Conservation (phyloP, 2,888 invertebrate genomes). For the Cephus sareptanus region DNA sequence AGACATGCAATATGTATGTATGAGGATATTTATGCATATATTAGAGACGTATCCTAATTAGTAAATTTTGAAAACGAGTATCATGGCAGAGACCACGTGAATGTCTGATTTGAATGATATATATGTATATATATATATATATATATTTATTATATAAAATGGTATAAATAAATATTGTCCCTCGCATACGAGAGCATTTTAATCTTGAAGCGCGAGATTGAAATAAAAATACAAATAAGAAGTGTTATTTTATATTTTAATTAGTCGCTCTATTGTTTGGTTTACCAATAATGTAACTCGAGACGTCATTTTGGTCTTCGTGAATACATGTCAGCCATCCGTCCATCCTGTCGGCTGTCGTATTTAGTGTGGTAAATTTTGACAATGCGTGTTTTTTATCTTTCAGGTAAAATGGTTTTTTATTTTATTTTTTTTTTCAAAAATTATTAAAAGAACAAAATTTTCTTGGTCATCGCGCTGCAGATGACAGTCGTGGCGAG, state of each 20-base stretch:
- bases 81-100: not conserved
- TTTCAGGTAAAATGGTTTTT: not conserved
- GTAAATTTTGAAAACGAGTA: not conserved
- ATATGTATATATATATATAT: slow-evolving; percentile 23
- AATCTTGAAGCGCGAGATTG: not conserved
- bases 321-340: slow-evolving; percentile 48
- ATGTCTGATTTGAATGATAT: not conserved
- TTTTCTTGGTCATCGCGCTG: not conserved
- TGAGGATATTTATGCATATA: not conserved
- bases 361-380: not conserved
- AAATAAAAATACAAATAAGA: not conserved
- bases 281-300: not conserved
- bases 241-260: not conserved
- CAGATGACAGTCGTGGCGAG: not conserved
- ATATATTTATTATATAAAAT: slow-evolving; percentile 23
- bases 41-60: not conserved
- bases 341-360: slow-evolving; percentile 57
- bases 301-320: not conserved
- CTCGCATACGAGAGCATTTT: not conserved
- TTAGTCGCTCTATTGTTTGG: not conserved
- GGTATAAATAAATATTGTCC: not conserved
- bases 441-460: not conserved
- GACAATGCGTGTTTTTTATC: not conserved
- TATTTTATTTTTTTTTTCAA: not conserved
- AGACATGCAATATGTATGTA: not conserved